Conservation (phyloP, 2,888 invertebrate species). For the Scaptomyza flava region DNA sequence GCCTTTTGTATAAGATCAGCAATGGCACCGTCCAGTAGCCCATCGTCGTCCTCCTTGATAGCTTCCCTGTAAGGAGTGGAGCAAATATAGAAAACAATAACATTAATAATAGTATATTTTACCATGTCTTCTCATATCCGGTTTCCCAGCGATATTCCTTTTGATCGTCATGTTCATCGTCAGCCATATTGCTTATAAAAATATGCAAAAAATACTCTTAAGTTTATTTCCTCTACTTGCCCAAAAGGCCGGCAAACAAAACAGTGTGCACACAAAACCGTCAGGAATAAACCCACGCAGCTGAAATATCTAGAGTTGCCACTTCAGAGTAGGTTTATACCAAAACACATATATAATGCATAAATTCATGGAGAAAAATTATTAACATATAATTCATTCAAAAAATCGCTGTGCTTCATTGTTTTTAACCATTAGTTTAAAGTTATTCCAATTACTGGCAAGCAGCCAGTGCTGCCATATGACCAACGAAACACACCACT, state of each 20-base stretch:
- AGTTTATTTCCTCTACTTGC: slow-evolving; percentile 6
- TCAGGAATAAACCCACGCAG: not conserved
- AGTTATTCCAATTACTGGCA: slow-evolving; percentile 15
- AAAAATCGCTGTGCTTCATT: not conserved
- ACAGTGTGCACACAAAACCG: slow-evolving; percentile 48
- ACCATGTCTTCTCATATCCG: slow-evolving; percentile 98
- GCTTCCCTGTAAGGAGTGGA: slow-evolving; percentile 89
- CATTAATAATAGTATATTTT: slow-evolving; percentile 31
- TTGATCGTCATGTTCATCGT: slow-evolving; percentile 91
- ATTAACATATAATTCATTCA: not conserved
- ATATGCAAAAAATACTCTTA: not conserved
- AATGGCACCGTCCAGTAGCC: slow-evolving; percentile 94
- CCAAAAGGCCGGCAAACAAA: slow-evolving; percentile 38
- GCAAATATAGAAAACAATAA: not conserved
- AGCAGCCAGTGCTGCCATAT: slow-evolving; percentile 56
- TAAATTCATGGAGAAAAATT: not conserved
- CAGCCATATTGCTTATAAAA: slow-evolving; percentile 68
- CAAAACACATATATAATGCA: not conserved
- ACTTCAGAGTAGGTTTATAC: not conserved
- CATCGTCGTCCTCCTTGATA: slow-evolving; percentile 97
- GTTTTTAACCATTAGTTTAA: not conserved
- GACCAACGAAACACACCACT: slow-evolving; percentile 46
- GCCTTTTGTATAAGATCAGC: slow-evolving; percentile 96
- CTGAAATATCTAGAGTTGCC: slow-evolving; percentile 39
- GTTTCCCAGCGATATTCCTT: slow-evolving; percentile 98